phyloP scores from a whole-genome alignment of 2,888 invertebrate species.

The Spialia ferax region DNA sequence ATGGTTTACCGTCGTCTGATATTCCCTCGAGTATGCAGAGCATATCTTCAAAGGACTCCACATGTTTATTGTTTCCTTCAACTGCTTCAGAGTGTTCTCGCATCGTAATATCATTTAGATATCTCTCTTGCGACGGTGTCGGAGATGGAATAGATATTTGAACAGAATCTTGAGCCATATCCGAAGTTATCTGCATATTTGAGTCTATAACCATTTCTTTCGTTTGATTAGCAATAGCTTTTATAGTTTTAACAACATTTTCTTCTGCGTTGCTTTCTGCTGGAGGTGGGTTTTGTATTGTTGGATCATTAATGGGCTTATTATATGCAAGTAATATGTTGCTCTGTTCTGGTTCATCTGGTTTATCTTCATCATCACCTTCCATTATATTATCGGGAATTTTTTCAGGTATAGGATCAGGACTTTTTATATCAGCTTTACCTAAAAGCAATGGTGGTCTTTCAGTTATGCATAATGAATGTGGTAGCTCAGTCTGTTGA shows the following conservation, averaged over 20 bases:
- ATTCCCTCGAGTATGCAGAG: conserved; percentile 90
- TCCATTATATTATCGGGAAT: conserved; percentile 83
- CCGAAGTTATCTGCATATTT: conserved; percentile 85
- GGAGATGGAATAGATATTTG: conserved; percentile 89
- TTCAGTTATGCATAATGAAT: conserved; percentile 71
- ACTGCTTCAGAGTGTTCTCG: conserved; percentile 85
- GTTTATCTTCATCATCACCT: conserved; percentile 80
- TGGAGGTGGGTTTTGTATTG: conserved; percentile 54
- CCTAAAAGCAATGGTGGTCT: conserved; percentile 75
- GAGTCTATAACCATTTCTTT: conserved; percentile 85
- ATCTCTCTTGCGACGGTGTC: conserved; percentile 88
- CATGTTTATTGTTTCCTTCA: conserved; percentile 85
- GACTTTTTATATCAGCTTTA: conserved; percentile 81
- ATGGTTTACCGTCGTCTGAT: conserved; percentile 73
- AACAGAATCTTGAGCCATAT: conserved; percentile 88
- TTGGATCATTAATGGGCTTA: conserved; percentile 62
- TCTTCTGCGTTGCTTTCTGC: conserved; percentile 64
- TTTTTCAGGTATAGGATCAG: conserved; percentile 82
- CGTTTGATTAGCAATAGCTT: conserved; percentile 85
- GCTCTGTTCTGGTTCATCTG: conserved; percentile 69
- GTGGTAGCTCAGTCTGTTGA: conserved; percentile 81
- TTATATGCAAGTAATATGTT: conserved; percentile 70
- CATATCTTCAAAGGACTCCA: conserved; percentile 90
- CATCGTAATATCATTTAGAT: conserved; percentile 88
- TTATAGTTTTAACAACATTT: conserved; percentile 82